These are phyloP conservation scores for Merluccius polli DNA, from an alignment of 2,797 vertebrate genomes.

Conservation along the genomic window DNA sequence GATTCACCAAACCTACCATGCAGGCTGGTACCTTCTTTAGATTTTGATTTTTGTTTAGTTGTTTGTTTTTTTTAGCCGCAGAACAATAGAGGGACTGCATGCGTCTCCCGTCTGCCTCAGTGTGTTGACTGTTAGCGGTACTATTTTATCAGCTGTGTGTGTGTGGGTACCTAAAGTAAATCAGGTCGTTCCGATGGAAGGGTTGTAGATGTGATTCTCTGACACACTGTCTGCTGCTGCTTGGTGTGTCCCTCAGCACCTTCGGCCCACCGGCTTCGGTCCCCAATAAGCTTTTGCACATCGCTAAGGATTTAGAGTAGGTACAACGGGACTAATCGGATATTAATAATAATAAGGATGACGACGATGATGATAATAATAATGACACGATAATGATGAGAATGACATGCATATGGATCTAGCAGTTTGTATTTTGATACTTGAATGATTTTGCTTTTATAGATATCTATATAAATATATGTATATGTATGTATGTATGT, in stretches of 20 bases:
- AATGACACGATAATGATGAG: slow-evolving; percentile 50
- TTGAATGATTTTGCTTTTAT: slow-evolving; percentile 94
- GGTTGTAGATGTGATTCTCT: slow-evolving; percentile 49
- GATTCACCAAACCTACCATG: slow-evolving; percentile 56
- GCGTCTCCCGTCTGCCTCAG: slow-evolving; percentile 43
- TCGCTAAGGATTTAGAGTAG: slow-evolving; percentile 75
- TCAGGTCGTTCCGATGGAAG: slow-evolving; percentile 37
- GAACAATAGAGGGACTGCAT: slow-evolving; percentile 43
- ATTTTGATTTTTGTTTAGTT: slow-evolving; percentile 10
- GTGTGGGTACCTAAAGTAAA: slow-evolving; percentile 43
- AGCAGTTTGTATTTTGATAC: slow-evolving; percentile 96
- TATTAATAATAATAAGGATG: slow-evolving; percentile 50
- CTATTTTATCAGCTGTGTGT: slow-evolving; percentile 47
- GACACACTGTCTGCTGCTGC: slow-evolving; percentile 50
- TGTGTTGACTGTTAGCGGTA: slow-evolving; percentile 60
- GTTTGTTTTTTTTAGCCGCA: slow-evolving; percentile 8
- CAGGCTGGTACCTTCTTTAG: slow-evolving; percentile 49
- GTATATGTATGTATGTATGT: slow-evolving; percentile 76
- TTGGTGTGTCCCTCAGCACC: slow-evolving; percentile 41
- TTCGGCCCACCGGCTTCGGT: slow-evolving; percentile 53
- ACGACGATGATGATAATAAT: slow-evolving; percentile 62
- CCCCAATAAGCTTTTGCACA: slow-evolving; percentile 77
- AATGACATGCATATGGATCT: slow-evolving; percentile 86
- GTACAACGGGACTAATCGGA: slow-evolving; percentile 77
- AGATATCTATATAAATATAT: slow-evolving; percentile 81